phyloP scores from a whole-genome alignment of 2,113 vertebrate genomes.

The Cebus imitator region DNA sequence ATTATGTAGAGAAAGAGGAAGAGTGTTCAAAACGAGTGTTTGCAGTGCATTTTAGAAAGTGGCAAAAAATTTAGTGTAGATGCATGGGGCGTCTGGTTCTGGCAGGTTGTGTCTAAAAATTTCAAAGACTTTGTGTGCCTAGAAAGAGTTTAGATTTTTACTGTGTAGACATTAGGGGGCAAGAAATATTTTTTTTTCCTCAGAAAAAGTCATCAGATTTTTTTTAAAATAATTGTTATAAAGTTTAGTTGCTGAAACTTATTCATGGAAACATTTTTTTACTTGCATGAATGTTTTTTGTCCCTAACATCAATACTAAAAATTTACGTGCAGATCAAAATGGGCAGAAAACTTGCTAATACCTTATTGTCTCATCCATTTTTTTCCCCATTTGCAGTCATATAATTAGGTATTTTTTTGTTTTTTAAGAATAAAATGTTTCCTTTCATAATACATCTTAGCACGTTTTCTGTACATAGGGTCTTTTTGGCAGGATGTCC shows the following conservation, averaged over 20 bases:
- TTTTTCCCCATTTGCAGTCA: background rate
- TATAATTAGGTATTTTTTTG: background rate
- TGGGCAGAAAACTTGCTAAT: background rate
- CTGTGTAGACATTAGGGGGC: conserved; percentile 15
- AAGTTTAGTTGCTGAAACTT: conserved; percentile 45
- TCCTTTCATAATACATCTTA: background rate
- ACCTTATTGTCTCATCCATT: background rate
- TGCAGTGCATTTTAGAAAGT: background rate
- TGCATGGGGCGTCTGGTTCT: background rate
- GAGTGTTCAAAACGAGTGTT: background rate
- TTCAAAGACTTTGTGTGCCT: background rate
- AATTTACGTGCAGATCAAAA: conserved; percentile 12
- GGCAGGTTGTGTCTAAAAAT: background rate
- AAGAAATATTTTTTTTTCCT: background rate
- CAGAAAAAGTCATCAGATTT: conserved; percentile 24
- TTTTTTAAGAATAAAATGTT: conserved; percentile 43
- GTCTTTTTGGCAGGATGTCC: background rate
- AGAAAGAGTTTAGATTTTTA: conserved; percentile 8
- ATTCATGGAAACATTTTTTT: background rate
- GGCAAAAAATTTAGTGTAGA: background rate
- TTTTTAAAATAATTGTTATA: conserved; percentile 25
- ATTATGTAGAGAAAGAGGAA: background rate
- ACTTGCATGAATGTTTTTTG: conserved; percentile 13
- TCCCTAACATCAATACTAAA: conserved; percentile 1
- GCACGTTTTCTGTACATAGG: background rate